Evolutionary conservation across 2,888 invertebrate species (phyloP).

Genomic region (Ochlodes sylvanus): DNA sequence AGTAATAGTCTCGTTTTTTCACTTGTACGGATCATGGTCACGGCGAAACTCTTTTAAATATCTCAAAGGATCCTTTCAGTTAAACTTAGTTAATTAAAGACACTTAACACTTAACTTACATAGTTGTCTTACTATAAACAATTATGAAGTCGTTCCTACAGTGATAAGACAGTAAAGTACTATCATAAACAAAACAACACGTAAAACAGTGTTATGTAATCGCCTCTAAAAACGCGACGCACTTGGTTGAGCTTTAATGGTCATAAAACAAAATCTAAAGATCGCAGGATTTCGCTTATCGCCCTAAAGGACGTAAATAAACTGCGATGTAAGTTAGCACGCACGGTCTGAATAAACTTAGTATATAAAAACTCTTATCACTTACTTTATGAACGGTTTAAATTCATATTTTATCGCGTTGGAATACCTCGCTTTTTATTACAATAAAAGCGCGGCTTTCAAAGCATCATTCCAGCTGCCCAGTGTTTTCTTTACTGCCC

Average conservation of each 20-base stretch:
- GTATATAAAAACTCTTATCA: conserved; percentile 29
- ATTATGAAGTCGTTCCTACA: neutral
- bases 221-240: conserved; percentile 12
- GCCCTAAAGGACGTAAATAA: conserved; percentile 31
- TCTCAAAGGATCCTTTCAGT: no score
- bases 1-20: no score
- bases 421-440: conserved; percentile 35
- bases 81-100: no score
- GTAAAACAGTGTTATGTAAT: conserved; percentile 22
- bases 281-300: conserved; percentile 21
- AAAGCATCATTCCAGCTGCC: conserved; percentile 21
- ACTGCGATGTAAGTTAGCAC: conserved; percentile 27
- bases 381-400: conserved; percentile 29
- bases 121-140: no score
- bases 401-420: conserved; percentile 36
- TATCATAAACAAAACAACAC: conserved; percentile 8
- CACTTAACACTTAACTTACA: no score
- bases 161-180: neutral
- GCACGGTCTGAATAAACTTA: conserved; percentile 22
- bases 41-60: no score
- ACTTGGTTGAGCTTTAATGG: conserved; percentile 11
- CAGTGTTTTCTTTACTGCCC: conserved; percentile 13
- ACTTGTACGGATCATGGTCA: no score
- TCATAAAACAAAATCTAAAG: conserved; percentile 29
- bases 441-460: conserved; percentile 27